Evolutionary conservation across 2,113 vertebrate genomes (phyloP).

Genomic region (Prochilodus magdalenae): DNA sequence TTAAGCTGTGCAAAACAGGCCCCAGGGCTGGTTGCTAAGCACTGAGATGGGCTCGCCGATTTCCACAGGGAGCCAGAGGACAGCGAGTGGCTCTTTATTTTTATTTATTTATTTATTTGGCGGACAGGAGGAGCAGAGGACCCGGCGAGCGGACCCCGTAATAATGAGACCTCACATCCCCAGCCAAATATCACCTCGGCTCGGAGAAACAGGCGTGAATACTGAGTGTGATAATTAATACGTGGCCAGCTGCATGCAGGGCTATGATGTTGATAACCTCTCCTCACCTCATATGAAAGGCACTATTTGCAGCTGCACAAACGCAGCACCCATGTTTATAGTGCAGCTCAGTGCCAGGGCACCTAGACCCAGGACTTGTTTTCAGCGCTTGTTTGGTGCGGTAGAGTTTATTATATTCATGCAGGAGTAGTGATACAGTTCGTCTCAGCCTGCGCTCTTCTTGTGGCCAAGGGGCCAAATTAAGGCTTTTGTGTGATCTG

Average conservation of each 20-base stretch:
- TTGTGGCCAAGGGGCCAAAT: constrained; percentile 62
- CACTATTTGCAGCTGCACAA: constrained; percentile 36
- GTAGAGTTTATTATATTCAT: constrained; percentile 51
- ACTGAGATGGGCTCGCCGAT: constrained; percentile 77
- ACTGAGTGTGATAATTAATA: constrained; percentile 54
- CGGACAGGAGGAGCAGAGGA: constrained; percentile 48
- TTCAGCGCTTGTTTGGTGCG: constrained; percentile 26
- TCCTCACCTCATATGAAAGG: constrained; percentile 51
- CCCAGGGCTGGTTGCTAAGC: constrained; percentile 84
- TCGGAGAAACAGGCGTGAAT: constrained; percentile 34
- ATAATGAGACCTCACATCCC: constrained; percentile 52
- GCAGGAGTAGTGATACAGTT: constrained; percentile 53
- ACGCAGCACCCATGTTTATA: constrained; percentile 40
- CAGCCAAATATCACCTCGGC: constrained; percentile 50
- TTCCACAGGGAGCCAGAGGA: constrained; percentile 77
- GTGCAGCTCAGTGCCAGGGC: constrained; percentile 20
- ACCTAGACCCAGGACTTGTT: constrained; percentile 19
- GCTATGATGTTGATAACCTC: constrained; percentile 46
- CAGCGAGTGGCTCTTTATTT: constrained; percentile 72
- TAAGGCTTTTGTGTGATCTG: constrained; percentile 71
- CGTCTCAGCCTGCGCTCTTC: constrained; percentile 66
- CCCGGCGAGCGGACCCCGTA: constrained; percentile 42
- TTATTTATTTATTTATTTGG: constrained; percentile 40
- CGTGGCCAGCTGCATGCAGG: constrained; percentile 31
- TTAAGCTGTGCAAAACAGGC: constrained; percentile 83